Percentiles rank a stretch among this genome's conserved stretches.
Evolutionary conservation across 2,113 vertebrate genomes (phyloP).

Genomic region (Boleophthalmus pectinirostris): DNA sequence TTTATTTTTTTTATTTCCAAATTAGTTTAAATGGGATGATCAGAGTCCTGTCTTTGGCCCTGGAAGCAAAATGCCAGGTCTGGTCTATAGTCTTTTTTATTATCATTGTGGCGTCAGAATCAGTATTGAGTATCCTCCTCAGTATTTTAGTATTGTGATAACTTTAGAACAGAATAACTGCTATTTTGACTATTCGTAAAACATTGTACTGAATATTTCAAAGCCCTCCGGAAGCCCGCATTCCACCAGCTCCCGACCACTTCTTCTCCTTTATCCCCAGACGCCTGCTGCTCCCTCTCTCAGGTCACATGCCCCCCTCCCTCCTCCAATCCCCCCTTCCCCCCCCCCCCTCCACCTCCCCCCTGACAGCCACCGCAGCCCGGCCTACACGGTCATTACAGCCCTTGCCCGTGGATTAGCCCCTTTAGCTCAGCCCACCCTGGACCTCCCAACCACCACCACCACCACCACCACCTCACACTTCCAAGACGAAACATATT

Average conservation of each 20-base stretch:
- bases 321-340: constrained; percentile 60
- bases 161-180: too few species aligned
- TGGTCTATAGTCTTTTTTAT: too few species aligned
- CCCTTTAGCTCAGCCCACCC: constrained; percentile 58
- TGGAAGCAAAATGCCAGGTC: too few species aligned
- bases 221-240: constrained; percentile 32
- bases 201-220: neutral
- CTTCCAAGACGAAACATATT: constrained; percentile 30
- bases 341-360: neutral
- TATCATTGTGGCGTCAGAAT: too few species aligned
- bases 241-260: constrained; percentile 45
- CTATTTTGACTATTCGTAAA: neutral
- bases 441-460: constrained; percentile 45
- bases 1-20: too few species aligned
- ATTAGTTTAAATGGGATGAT: too few species aligned
- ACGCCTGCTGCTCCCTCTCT: constrained; percentile 48
- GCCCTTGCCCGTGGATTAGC: constrained; percentile 73
- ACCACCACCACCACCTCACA: neutral
- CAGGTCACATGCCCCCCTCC: constrained; percentile 74
- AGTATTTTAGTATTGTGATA: too few species aligned
- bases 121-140: too few species aligned
- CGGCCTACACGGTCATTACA: constrained; percentile 69
- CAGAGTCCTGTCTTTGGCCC: too few species aligned
- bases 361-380: constrained; percentile 23
- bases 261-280: constrained; percentile 47